Percentiles rank a stretch among this genome's conserved stretches.
These are phyloP conservation scores for Mohoua ochrocephala DNA, from an alignment of 2,113 vertebrate genomes.

Conservation along the genomic window DNA sequence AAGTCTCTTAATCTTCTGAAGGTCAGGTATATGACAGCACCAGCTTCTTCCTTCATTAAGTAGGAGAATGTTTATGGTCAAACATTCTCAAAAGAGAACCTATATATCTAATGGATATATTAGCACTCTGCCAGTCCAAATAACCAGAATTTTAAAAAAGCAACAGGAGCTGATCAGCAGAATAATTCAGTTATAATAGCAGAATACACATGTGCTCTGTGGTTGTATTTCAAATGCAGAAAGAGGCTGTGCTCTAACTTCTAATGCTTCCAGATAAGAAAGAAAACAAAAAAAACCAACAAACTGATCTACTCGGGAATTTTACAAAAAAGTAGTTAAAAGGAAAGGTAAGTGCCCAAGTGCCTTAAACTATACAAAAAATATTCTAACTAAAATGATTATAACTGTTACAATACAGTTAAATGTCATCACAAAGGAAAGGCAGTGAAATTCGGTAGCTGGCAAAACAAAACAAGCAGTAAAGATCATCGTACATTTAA, in stretches of 20 bases:
- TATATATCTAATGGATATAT: not conserved
- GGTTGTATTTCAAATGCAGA: not conserved
- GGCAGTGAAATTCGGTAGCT: not conserved
- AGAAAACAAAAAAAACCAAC: not conserved
- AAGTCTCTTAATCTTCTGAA: not conserved
- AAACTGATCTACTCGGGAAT: not conserved
- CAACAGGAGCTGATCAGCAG: not conserved
- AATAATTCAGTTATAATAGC: not conserved
- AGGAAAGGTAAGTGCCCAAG: slow-evolving; percentile 7
- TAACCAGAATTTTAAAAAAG: not conserved
- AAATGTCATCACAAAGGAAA: not conserved
- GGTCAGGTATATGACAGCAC: not conserved
- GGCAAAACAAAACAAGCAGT: not conserved
- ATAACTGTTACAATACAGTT: not conserved
- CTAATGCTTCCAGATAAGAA: not conserved
- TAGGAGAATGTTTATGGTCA: not conserved
- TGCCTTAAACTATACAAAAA: not conserved
- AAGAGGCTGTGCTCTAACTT: not conserved
- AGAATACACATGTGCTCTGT: not conserved
- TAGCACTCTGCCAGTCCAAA: not conserved
- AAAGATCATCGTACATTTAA: not conserved
- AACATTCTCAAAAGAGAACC: not conserved
- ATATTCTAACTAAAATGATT: not conserved
- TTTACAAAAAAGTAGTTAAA: not conserved
- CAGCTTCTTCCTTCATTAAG: not conserved